Percentiles rank a stretch among this genome's conserved stretches.
These are phyloP conservation scores for Sinonovacula constricta DNA, from an alignment of 1,140 invertebrate species.

Conservation along the genomic window DNA sequence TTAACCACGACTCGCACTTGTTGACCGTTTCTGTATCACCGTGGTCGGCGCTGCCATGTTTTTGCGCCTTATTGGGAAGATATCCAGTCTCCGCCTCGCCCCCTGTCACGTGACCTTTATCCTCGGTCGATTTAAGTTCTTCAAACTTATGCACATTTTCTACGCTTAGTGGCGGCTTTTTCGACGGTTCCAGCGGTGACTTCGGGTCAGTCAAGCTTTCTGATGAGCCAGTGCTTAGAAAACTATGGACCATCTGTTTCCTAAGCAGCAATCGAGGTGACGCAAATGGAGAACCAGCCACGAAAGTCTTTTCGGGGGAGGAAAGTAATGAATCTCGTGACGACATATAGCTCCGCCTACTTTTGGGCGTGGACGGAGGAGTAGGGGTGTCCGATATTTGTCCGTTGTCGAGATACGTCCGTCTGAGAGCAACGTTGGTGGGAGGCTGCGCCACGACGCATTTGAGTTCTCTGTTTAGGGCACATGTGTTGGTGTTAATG, in stretches of 20 bases:
- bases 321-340: conserved; percentile 39
- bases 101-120: no score
- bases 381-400: conserved; percentile 46
- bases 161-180: conserved; percentile 27
- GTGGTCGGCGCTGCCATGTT: neutral
- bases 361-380: conserved; percentile 44
- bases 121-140: conserved; percentile 30
- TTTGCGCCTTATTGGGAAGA: neutral
- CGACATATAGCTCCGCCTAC: conserved; percentile 28
- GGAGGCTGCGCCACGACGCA: conserved; percentile 32
- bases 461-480: conserved; percentile 10
- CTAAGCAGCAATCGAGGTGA: conserved; percentile 40
- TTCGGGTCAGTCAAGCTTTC: conserved; percentile 17
- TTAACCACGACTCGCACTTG: conserved; percentile 46
- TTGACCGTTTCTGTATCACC: conserved; percentile 19
- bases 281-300: conserved; percentile 27
- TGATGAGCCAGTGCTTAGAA: conserved; percentile 41
- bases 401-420: conserved; percentile 27
- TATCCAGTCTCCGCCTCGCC: no score
- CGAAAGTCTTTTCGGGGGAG: conserved; percentile 34
- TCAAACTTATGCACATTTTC: conserved; percentile 42
- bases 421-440: conserved; percentile 12
- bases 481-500: conserved; percentile 29
- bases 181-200: neutral
- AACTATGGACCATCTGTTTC: conserved; percentile 42